Evolutionary conservation across 2,888 invertebrate species (phyloP), one percentile per base, ranked within the genome.

Genomic region (Periphyllus acericola): DNA sequence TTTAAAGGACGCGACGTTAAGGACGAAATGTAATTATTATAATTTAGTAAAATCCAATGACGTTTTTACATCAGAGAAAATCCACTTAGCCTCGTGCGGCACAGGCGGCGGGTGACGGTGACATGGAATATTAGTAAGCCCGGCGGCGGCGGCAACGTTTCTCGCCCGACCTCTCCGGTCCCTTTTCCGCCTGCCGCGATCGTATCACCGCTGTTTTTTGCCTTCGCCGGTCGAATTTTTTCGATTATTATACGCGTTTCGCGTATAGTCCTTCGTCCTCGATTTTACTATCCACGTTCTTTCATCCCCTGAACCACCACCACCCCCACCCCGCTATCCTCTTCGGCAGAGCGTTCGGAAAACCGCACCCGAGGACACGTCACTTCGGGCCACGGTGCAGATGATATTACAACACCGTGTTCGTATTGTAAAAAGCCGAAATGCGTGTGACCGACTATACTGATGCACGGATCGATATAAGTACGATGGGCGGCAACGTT

Each of bases 21-120:
- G 36, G 14, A n/a, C 55, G 36, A 75, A 74, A 60, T 55, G 36
- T 75, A n/a, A 83, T 83, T 83, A 75, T 60, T 21, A 40, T 83
- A 83, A 83, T 83, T 74, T 19, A 21, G 5, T 6, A 83, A 75
- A 74, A 83, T 83, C 74, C n/a, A 60, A 83, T 60, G 83, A 75
- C 60, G 60, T 83, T 83, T 83, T 40, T 74, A 55, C 36, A 14
- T 83, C 36, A n/a, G 21, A 36, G 36, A 11, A 74, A 83, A 83
- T 83, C 72, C 83, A 74, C 72, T 83, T 83, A 34, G 36, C 52
- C 32, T 46, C 52, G 8, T 19, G 34, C 21, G 11, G 11, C 14
- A 29, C 21, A 11, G 21, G 25, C 29, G 68, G 6, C 29, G 52
- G 32, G 21, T 36, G 8, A 36, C 74, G 74, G 55, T 34, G 74